These are phyloP conservation scores for Gambusia yucatana DNA, from an alignment of 2,797 vertebrate genomes.

Conservation along the genomic window DNA sequence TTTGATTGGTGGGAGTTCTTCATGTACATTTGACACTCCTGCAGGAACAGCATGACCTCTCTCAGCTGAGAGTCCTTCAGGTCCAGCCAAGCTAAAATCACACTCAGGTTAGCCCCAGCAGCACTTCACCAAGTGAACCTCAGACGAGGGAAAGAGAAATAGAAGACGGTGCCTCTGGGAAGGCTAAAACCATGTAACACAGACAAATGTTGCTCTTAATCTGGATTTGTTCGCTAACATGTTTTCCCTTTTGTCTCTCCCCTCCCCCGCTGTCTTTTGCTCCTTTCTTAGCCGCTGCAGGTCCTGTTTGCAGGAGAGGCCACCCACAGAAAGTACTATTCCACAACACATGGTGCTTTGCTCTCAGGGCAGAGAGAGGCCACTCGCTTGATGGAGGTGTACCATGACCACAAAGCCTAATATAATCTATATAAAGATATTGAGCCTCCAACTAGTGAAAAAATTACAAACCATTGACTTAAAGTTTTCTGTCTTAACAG, in stretches of 20 bases:
- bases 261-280: background rate
- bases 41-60: slow-evolving; percentile 66
- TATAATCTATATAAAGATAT: slow-evolving; percentile 15
- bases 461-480: slow-evolving; percentile 70
- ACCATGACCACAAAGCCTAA: slow-evolving; percentile 90
- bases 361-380: slow-evolving; percentile 98
- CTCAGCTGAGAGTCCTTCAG: slow-evolving; percentile 27
- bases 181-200: slow-evolving; percentile 38
- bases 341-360: slow-evolving; percentile 99
- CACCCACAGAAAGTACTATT: slow-evolving; percentile 99
- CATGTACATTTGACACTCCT: slow-evolving; percentile 56
- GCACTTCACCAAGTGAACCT: slow-evolving; percentile 19
- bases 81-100: slow-evolving; percentile 31
- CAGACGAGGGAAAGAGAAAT: slow-evolving; percentile 36
- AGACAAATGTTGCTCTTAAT: slow-evolving; percentile 36
- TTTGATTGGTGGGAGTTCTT: slow-evolving; percentile 7
- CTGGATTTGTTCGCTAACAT: slow-evolving; percentile 22
- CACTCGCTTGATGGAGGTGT: slow-evolving; percentile 91
- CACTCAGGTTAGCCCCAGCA: slow-evolving; percentile 37
- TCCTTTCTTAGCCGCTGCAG: slow-evolving; percentile 88
- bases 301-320: slow-evolving; percentile 98
- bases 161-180: slow-evolving; percentile 25
- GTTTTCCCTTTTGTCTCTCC: slow-evolving; percentile 2
- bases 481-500: slow-evolving; percentile 68
- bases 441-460: slow-evolving; percentile 86